Evolutionary conservation across 2,113 vertebrate genomes (phyloP), one percentile per base, ranked within the genome.

Genomic region (Rhabdornis inornatus): DNA sequence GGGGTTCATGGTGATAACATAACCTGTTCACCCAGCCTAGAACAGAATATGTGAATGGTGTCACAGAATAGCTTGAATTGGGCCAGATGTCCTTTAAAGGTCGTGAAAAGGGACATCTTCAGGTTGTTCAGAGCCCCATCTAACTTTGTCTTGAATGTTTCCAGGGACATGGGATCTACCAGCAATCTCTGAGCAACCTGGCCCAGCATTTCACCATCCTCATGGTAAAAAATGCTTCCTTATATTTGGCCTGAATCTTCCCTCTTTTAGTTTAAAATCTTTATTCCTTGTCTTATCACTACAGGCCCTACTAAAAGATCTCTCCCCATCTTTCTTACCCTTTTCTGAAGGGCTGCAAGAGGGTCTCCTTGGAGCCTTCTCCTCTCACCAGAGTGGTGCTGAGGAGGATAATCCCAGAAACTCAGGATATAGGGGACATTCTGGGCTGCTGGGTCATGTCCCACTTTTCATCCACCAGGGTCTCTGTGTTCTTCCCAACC

Each of bases 361-460:
- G 37, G 18, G 2, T 50, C 21, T 52, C 11, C 14, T 12, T 12
- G 8, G 30, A 71, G 44, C 21, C 21, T 63, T 55, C 40, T 45
- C 35, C 60, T 66, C 44, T 40, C 56, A 31, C 24, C 15, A 47
- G 70, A 40, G 23, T 7, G 27, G 6, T 49, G 24, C 2, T 31
- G 50, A 45, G 50, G 30, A 44, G 24, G 11, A 70, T 13, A 64
- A 64, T n/a, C 50, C 10, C 39, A 60, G 50, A 44, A 70, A 33
- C 4, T 40, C 17, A 35, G 50, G 18, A 7, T 15, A 17, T 0
- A 5, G 12, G 4, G 49, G 21, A 18, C 3, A 7, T 69, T 57
- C 20, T 19, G 14, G 40, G 19, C 53, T 75, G 40, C 2, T 8
- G 27, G 28, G 3, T 45, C 39, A 7, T 28, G 5, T 40, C 55